A percentile compares a stretch with the other conserved stretches of the same genome.
phyloP scores from a whole-genome alignment of 2,888 invertebrate species.

The Pollenia labialis region DNA sequence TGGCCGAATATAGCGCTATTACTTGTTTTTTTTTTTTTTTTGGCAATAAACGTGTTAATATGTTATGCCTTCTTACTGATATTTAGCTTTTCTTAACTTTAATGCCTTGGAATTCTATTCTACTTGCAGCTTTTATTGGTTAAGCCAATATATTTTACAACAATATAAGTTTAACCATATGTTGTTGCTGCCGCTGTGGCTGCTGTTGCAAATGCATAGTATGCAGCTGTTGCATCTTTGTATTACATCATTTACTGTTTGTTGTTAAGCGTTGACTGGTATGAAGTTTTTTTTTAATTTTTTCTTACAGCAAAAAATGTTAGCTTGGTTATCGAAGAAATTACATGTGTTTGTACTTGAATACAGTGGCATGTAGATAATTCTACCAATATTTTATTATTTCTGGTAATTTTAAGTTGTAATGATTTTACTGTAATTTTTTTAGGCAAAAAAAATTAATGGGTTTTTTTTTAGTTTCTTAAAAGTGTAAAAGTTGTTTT shows the following conservation, averaged over 20 bases:
- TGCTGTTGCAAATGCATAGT: constrained; percentile 56
- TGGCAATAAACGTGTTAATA: constrained; percentile 56
- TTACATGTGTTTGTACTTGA: constrained; percentile 34
- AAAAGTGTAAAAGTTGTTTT: constrained; percentile 39
- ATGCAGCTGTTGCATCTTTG: constrained; percentile 68
- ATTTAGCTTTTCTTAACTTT: constrained; percentile 35
- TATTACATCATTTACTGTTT: constrained; percentile 63
- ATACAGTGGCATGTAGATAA: constrained; percentile 35
- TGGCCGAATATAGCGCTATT: background rate
- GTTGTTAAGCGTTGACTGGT: constrained; percentile 44
- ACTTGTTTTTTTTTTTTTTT: constrained; percentile 11
- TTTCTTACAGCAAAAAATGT: constrained; percentile 39
- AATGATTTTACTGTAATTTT: constrained; percentile 8
- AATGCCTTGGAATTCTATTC: constrained; percentile 63
- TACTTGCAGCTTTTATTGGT: constrained; percentile 28
- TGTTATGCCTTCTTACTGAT: constrained; percentile 51
- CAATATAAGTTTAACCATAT: constrained; percentile 57
- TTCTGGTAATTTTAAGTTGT: background rate
- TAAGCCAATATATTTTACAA: constrained; percentile 24
- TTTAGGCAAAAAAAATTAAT: background rate
- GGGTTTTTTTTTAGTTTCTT: constrained; percentile 3
- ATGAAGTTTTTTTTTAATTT: constrained; percentile 25
- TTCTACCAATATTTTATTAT: background rate
- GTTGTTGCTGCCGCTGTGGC: constrained; percentile 41
- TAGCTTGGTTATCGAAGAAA: constrained; percentile 58